A percentile compares a stretch with the other conserved stretches of the same genome.
Conservation (phyloP, 2,888 invertebrate genomes). For the Lasiommata megera region DNA sequence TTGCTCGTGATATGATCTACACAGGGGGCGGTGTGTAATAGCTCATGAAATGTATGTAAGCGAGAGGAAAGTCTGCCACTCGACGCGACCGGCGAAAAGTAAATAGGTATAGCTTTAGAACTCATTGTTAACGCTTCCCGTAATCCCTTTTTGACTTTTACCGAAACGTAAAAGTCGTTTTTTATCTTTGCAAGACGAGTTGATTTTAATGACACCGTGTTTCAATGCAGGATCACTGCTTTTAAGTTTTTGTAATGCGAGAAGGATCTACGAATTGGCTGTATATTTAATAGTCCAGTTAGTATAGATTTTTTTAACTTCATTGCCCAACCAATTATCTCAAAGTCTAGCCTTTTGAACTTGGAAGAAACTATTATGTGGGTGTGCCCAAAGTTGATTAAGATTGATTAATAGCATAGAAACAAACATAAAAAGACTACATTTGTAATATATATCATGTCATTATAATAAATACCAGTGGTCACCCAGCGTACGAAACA, state of each 20-base stretch:
- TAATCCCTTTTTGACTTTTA: slow-evolving; percentile 64
- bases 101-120: slow-evolving; percentile 54
- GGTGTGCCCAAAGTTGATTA: no score
- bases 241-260: not conserved
- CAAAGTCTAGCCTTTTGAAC: no score
- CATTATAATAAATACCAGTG: no score
- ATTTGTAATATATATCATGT: no score
- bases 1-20: slow-evolving; percentile 39
- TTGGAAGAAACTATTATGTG: no score
- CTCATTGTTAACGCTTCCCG: slow-evolving; percentile 60
- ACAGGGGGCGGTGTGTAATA: slow-evolving; percentile 71
- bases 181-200: slow-evolving; percentile 41
- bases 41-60: slow-evolving; percentile 81
- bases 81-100: slow-evolving; percentile 52
- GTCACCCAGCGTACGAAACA: no score
- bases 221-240: not conserved
- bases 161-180: slow-evolving; percentile 50
- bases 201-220: slow-evolving; percentile 6
- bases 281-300: no score
- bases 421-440: no score
- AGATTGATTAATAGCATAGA: no score
- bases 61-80: slow-evolving; percentile 62
- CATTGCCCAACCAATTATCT: no score
- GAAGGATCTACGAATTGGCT: no score
- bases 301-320: no score